A percentile compares a stretch with the other conserved stretches of the same genome.
phyloP scores from a whole-genome alignment of 2,888 invertebrate species.

The Mesoligia furuncula region DNA sequence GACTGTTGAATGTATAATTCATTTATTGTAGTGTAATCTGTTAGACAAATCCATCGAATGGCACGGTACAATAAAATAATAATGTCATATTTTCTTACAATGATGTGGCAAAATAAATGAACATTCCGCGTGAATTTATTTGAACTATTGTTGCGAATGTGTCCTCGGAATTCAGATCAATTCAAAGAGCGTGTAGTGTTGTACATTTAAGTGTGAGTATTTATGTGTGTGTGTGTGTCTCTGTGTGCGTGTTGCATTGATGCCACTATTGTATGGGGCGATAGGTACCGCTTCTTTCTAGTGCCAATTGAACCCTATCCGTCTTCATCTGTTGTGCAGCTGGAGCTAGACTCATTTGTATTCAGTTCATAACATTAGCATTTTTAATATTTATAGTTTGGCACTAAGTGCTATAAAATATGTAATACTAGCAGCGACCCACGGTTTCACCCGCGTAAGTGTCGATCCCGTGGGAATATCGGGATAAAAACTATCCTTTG shows the following conservation, averaged over 20 bases:
- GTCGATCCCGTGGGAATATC: too few species aligned
- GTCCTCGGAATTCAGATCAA: slow-evolving; percentile 55
- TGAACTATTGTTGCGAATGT: slow-evolving; percentile 31
- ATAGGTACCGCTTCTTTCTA: slow-evolving; percentile 45
- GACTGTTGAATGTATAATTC: slow-evolving; percentile 34
- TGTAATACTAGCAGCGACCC: too few species aligned
- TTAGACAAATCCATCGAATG: slow-evolving; percentile 18
- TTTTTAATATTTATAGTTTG: slow-evolving; percentile 21
- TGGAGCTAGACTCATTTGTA: slow-evolving; percentile 23
- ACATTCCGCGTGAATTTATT: slow-evolving; percentile 32
- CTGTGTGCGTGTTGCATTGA: slow-evolving; percentile 26
- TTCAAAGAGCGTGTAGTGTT: slow-evolving; percentile 36
- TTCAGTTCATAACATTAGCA: slow-evolving; percentile 12
- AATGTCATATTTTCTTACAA: slow-evolving; percentile 26
- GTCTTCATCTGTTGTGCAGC: slow-evolving; percentile 34
- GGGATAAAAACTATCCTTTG: too few species aligned
- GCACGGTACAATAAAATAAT: slow-evolving; percentile 3
- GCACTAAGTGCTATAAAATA: background rate
- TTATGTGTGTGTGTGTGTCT: background rate
- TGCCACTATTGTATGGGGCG: slow-evolving; percentile 27
- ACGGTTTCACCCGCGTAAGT: too few species aligned
- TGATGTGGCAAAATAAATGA: slow-evolving; percentile 29
- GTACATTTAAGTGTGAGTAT: slow-evolving; percentile 18
- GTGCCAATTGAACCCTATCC: slow-evolving; percentile 56
- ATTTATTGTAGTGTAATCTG: slow-evolving; percentile 34